phyloP scores from a whole-genome alignment of 2,888 invertebrate genomes.

The Napeogenes inachia region DNA sequence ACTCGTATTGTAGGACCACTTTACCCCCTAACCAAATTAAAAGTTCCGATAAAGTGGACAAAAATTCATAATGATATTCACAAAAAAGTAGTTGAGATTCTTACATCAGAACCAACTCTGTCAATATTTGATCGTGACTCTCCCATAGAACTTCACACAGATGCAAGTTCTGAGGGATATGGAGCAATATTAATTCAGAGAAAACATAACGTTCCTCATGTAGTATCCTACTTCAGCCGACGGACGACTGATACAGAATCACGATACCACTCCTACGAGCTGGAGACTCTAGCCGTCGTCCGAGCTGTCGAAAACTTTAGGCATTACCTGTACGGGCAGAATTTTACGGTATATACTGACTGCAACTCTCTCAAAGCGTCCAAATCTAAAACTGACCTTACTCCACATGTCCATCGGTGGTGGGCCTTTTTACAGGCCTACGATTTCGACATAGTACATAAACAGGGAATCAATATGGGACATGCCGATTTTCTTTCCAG shows the following conservation, averaged over 20 bases:
- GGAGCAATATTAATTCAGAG: no score
- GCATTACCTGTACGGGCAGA: conserved; percentile 17
- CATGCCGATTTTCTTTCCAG: conserved; percentile 33
- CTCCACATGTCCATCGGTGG: conserved; percentile 36
- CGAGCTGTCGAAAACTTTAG: conserved; percentile 27
- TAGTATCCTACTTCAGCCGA: no score
- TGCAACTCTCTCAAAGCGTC: conserved; percentile 26
- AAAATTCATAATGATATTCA: no score
- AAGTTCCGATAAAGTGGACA: no score
- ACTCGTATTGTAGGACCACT: no score
- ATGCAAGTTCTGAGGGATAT: no score
- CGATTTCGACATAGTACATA: conserved; percentile 32
- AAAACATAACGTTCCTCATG: no score
- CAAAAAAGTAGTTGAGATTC: no score
- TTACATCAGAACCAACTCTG: no score
- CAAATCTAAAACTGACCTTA: conserved; percentile 33
- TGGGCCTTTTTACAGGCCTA: conserved; percentile 34
- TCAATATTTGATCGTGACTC: no score
- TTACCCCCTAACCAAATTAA: no score
- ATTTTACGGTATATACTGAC: conserved; percentile 17
- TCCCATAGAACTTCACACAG: no score
- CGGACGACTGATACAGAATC: conserved; percentile 15
- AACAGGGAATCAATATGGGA: conserved; percentile 30
- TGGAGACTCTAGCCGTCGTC: conserved; percentile 35
- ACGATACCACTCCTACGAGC: conserved; percentile 33